Conservation (phyloP, 2,888 invertebrate species). For the Ochropleura plecta region DNA sequence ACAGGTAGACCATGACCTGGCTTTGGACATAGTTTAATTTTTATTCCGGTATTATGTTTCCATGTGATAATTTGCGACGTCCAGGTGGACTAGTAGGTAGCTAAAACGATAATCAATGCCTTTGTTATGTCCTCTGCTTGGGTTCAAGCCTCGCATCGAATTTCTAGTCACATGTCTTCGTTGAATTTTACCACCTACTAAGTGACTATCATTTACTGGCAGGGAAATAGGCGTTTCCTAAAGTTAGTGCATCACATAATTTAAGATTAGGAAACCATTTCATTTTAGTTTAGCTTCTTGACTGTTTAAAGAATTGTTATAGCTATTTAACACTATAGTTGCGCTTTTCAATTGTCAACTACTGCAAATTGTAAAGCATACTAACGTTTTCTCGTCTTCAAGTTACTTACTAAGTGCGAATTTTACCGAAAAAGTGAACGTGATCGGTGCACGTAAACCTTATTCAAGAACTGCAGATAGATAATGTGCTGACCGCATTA, state of each 20-base stretch:
- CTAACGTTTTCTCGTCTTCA: too few relatives aligned
- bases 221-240: conserved; percentile 15
- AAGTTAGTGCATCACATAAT: conserved; percentile 2
- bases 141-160: too few relatives aligned
- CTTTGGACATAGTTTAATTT: neutral
- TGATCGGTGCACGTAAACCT: too few relatives aligned
- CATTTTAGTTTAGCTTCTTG: too few relatives aligned
- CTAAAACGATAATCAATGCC: neutral
- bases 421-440: too few relatives aligned
- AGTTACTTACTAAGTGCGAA: too few relatives aligned
- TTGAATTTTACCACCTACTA: neutral
- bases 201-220: neutral
- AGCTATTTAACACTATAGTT: too few relatives aligned
- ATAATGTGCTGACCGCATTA: too few relatives aligned
- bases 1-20: neutral
- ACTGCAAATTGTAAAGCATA: too few relatives aligned
- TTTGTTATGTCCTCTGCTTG: neutral
- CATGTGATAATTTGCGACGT: neutral
- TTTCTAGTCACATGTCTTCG: neutral
- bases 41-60: neutral
- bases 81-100: neutral
- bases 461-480: too few relatives aligned
- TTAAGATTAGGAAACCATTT: conserved; percentile 19
- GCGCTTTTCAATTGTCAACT: too few relatives aligned
- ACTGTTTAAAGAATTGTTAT: too few relatives aligned